Percentiles rank a stretch among this genome's conserved stretches.
Conservation (phyloP, 2,113 vertebrate genomes). For the Acanthochromis polyacanthus region DNA sequence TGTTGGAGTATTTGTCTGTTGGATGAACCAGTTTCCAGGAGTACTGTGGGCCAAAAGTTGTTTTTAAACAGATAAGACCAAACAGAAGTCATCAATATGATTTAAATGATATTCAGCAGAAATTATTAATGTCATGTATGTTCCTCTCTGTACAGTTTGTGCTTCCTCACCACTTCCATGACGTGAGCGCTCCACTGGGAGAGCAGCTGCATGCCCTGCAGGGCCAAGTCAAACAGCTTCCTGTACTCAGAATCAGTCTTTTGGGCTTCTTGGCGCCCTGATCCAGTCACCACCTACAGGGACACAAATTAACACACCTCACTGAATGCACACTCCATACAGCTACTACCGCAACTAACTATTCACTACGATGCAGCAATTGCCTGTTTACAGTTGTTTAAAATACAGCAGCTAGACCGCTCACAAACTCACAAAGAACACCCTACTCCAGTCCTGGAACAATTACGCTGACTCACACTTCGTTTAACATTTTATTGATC, state of each 20-base stretch:
- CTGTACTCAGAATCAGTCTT: constrained; percentile 95
- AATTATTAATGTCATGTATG: neutral
- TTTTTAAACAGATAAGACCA: neutral
- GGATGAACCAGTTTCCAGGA: constrained; percentile 99
- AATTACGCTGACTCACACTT: too few species aligned
- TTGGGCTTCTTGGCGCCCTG: constrained; percentile 95
- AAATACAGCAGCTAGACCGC: too few species aligned
- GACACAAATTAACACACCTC: neutral
- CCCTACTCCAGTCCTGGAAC: neutral
- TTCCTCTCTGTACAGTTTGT: neutral
- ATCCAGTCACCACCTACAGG: constrained; percentile 95
- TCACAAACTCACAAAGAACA: too few species aligned
- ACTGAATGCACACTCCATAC: neutral
- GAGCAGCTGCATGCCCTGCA: constrained; percentile 97
- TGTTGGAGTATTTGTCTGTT: constrained; percentile 99
- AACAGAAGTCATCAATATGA: neutral
- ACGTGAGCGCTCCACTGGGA: constrained; percentile 99
- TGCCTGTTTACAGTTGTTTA: too few species aligned
- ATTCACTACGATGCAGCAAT: too few species aligned
- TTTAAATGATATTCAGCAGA: neutral
- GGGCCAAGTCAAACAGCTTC: constrained; percentile 95
- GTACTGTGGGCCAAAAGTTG: constrained; percentile 83
- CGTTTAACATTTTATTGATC: too few species aligned
- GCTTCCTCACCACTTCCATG: constrained; percentile 96
- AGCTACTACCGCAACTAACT: too few species aligned